Conservation (phyloP, 1,140 invertebrate genomes). For the Hyphantria cunea region DNA sequence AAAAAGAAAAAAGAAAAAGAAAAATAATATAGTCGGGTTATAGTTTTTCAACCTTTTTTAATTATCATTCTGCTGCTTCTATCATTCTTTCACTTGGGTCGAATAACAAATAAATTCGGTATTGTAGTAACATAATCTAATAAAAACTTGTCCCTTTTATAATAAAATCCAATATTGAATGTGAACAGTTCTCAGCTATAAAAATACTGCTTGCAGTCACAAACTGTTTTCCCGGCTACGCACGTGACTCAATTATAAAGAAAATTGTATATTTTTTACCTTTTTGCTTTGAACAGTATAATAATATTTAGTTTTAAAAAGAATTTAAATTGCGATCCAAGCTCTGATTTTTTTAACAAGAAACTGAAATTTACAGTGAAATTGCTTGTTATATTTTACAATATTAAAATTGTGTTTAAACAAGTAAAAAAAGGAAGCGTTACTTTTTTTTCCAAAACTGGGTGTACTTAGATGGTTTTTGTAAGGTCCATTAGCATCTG, state of each 20-base stretch:
- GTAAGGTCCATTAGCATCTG: too few species aligned
- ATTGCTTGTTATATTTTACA: too few species aligned
- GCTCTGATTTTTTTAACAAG: background rate
- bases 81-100: too few species aligned
- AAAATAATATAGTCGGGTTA: too few species aligned
- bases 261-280: slow-evolving; percentile 4
- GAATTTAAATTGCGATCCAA: background rate
- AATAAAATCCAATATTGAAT: slow-evolving; percentile 4
- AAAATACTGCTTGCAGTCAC: slow-evolving; percentile 19
- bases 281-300: slow-evolving; percentile 6
- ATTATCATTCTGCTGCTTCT: slow-evolving; percentile 29
- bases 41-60: too few species aligned
- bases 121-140: slow-evolving; percentile 2
- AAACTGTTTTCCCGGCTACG: slow-evolving; percentile 24
- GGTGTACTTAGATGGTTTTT: too few species aligned
- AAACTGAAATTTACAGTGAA: background rate
- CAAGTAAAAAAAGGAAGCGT: too few species aligned
- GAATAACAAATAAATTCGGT: slow-evolving; percentile 28
- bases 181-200: background rate
- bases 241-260: slow-evolving; percentile 27
- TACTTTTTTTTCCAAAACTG: too few species aligned
- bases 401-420: too few species aligned
- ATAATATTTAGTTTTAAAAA: slow-evolving; percentile 10
- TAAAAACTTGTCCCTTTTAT: too few species aligned
- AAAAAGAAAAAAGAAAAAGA: too few species aligned